Evolutionary conservation across 2,113 vertebrate genomes (phyloP).

Genomic region (Chionomys nivalis): DNA sequence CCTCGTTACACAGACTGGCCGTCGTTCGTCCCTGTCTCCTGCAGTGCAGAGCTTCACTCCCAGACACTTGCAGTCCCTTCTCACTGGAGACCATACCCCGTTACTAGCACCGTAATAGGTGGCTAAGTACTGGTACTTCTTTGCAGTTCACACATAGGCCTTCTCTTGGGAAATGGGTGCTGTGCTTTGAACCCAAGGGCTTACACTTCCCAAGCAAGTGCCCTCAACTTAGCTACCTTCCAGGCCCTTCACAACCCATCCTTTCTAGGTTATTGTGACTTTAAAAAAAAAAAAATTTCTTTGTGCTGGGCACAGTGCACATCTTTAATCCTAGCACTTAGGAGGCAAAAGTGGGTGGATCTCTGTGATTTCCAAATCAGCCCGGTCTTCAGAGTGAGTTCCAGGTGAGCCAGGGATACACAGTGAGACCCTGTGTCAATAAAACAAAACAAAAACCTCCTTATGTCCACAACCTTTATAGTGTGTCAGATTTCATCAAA

Average conservation of each 20-base stretch:
- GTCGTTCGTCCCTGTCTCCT: background rate
- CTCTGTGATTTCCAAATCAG: background rate
- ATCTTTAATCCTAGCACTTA: background rate
- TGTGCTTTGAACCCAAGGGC: background rate
- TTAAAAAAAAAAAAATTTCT: background rate
- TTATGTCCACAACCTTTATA: background rate
- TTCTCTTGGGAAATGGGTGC: background rate
- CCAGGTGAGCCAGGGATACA: background rate
- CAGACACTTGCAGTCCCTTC: background rate
- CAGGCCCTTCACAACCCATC: background rate
- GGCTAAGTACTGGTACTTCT: background rate
- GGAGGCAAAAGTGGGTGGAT: background rate
- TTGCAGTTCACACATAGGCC: background rate
- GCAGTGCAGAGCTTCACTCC: background rate
- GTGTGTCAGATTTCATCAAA: background rate
- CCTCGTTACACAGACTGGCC: background rate
- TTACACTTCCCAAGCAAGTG: no score
- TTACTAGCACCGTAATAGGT: background rate
- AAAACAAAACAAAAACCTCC: background rate
- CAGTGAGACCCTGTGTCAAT: background rate
- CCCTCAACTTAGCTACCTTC: background rate
- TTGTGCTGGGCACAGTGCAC: no score
- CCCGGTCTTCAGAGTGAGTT: background rate
- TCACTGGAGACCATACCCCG: background rate
- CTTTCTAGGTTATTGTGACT: background rate